Evolutionary conservation across 1,140 invertebrate genomes (phyloP).

Genomic region (Druon quercuslanigerum): DNA sequence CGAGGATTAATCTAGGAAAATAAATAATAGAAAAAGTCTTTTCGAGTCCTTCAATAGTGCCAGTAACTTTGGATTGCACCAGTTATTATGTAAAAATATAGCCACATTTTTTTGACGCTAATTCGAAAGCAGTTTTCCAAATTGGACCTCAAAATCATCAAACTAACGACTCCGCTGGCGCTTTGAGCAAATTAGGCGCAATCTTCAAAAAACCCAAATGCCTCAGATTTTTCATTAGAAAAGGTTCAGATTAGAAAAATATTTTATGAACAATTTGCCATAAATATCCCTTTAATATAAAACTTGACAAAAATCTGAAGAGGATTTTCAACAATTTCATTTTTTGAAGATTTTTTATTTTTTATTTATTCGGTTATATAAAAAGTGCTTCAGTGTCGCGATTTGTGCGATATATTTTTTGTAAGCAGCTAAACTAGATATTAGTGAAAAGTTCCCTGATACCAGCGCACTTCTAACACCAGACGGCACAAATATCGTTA

Average conservation of each 20-base stretch:
- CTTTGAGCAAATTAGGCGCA: not conserved
- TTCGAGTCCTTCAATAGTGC: not conserved
- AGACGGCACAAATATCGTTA: slow-evolving; percentile 71
- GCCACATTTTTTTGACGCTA: not conserved
- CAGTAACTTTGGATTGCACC: not conserved
- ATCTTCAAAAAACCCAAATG: slow-evolving; percentile 4
- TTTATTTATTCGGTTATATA: slow-evolving; percentile 35
- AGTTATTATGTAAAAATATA: not conserved
- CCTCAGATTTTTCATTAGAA: not conserved
- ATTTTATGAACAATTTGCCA: not conserved
- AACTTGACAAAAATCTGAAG: not conserved
- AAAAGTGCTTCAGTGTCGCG: slow-evolving; percentile 1
- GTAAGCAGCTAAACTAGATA: not conserved
- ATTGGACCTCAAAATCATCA: not conserved
- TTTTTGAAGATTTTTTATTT: not conserved
- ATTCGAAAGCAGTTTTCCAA: slow-evolving; percentile 3
- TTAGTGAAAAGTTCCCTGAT: slow-evolving; percentile 66
- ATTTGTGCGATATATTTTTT: slow-evolving; percentile 5
- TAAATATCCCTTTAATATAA: not conserved
- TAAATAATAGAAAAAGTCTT: slow-evolving; percentile 14
- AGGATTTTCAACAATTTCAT: slow-evolving; percentile 4
- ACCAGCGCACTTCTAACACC: slow-evolving; percentile 67
- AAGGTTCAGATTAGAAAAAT: not conserved
- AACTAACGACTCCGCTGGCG: not conserved
- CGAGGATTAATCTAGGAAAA: slow-evolving; percentile 3